Percentiles rank a stretch among this genome's conserved stretches.
These are phyloP conservation scores for Cantharis rufa DNA, from an alignment of 2,888 invertebrate species.

Conservation along the genomic window DNA sequence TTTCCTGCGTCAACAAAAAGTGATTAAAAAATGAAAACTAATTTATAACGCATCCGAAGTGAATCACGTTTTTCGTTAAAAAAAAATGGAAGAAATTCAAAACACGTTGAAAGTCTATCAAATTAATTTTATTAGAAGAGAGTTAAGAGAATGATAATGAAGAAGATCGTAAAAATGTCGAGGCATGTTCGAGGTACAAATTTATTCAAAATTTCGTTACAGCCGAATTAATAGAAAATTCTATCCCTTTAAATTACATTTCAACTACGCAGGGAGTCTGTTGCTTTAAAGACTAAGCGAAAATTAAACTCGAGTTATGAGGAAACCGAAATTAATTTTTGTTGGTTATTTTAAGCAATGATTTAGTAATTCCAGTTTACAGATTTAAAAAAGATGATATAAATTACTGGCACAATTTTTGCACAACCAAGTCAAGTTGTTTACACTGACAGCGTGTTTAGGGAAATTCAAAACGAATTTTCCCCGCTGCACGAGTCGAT, in stretches of 20 bases:
- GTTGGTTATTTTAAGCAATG: slow-evolving; percentile 12
- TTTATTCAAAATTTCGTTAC: slow-evolving; percentile 5
- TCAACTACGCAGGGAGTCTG: slow-evolving; percentile 2
- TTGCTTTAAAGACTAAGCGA: slow-evolving; percentile 5
- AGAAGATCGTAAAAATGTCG: not conserved
- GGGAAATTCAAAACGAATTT: not conserved
- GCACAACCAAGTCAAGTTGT: not conserved
- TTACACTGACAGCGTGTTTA: not conserved
- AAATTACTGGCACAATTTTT: slow-evolving; percentile 2
- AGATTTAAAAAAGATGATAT: slow-evolving; percentile 7
- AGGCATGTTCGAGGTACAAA: not conserved
- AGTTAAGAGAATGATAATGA: not conserved
- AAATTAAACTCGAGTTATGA: slow-evolving; percentile 8
- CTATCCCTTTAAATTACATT: slow-evolving; percentile 7
- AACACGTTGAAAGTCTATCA: not conserved
- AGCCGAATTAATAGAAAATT: slow-evolving; percentile 5
- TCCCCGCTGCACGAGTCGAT: not conserved
- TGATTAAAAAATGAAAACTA: not conserved
- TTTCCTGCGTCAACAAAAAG: not conserved
- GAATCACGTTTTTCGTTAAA: not conserved
- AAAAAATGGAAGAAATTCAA: not conserved
- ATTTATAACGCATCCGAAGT: not conserved
- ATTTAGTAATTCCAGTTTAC: slow-evolving; percentile 5
- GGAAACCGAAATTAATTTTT: slow-evolving; percentile 4
- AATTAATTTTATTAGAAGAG: not conserved